Evolutionary conservation across 2,888 invertebrate species (phyloP).

Genomic region (Phanerotoma sp.): DNA sequence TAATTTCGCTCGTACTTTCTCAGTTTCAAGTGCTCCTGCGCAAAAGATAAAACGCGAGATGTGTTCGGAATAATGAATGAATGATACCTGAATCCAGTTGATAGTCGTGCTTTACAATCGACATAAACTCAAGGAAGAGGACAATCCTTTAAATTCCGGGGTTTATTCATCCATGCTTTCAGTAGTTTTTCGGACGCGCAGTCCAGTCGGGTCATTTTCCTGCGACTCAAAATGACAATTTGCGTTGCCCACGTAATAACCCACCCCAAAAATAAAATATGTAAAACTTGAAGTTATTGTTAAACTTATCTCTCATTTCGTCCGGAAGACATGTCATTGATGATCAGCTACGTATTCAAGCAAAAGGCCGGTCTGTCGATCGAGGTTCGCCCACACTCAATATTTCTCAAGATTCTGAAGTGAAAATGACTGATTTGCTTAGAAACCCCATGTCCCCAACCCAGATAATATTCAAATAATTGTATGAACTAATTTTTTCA

Average conservation of each 20-base stretch:
- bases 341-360: slow-evolving; percentile 12
- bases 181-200: slow-evolving; percentile 1
- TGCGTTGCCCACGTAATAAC: slow-evolving; percentile 21
- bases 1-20: too few relatives aligned
- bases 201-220: slow-evolving; percentile 25
- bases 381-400: slow-evolving; percentile 15
- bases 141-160: too few relatives aligned
- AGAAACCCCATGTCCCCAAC: slow-evolving; percentile 14
- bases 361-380: too few relatives aligned
- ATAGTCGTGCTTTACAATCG: neutral
- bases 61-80: slow-evolving; percentile 3
- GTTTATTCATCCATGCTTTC: neutral
- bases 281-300: slow-evolving; percentile 9
- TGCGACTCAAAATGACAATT: slow-evolving; percentile 32
- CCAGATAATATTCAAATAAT: slow-evolving; percentile 14
- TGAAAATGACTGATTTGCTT: slow-evolving; percentile 35
- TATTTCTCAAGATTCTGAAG: slow-evolving; percentile 34
- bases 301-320: slow-evolving; percentile 12
- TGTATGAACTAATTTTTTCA: too few relatives aligned
- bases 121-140: too few relatives aligned
- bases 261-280: slow-evolving; percentile 14
- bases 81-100: slow-evolving; percentile 16
- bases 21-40: too few relatives aligned
- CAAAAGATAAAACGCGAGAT: slow-evolving; percentile 13
- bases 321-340: slow-evolving; percentile 11